These are phyloP conservation scores for Beaufortia kweichowensis DNA, from an alignment of 2,113 vertebrate species.

Conservation along the genomic window DNA sequence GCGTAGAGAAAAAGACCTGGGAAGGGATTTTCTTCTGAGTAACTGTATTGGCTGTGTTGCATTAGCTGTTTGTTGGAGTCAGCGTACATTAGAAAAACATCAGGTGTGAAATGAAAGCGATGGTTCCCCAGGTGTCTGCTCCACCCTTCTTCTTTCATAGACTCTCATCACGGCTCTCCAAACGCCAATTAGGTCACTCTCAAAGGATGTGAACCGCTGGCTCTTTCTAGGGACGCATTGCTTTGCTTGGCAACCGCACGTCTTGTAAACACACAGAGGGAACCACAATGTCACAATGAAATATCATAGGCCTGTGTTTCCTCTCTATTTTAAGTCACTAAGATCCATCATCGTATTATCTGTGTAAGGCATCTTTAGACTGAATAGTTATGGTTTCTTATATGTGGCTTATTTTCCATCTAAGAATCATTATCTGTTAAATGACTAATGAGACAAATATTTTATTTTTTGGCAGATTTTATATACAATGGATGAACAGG, in stretches of 20 bases:
- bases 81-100: background rate
- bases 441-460: background rate
- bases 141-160: background rate
- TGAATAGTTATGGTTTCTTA: background rate
- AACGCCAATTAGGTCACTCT: constrained; percentile 15
- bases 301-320: background rate
- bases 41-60: background rate
- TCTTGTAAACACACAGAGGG: constrained; percentile 14
- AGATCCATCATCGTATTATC: background rate
- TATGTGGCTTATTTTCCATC: background rate
- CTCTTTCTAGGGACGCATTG: background rate
- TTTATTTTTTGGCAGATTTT: too few species aligned
- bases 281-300: background rate
- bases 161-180: background rate
- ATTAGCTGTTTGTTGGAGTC: constrained; percentile 11
- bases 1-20: background rate
- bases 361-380: background rate
- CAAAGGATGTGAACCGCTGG: background rate
- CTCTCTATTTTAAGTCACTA: constrained; percentile 12
- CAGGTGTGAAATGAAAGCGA: constrained; percentile 1
- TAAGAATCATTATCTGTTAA: background rate
- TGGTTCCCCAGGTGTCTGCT: constrained; percentile 6
- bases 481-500: too few species aligned
- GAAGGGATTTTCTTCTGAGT: background rate
- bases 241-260: constrained; percentile 16